Percentiles rank a stretch among this genome's conserved stretches.
phyloP scores from a whole-genome alignment of 2,113 vertebrate genomes.

The Alectura lathami region DNA sequence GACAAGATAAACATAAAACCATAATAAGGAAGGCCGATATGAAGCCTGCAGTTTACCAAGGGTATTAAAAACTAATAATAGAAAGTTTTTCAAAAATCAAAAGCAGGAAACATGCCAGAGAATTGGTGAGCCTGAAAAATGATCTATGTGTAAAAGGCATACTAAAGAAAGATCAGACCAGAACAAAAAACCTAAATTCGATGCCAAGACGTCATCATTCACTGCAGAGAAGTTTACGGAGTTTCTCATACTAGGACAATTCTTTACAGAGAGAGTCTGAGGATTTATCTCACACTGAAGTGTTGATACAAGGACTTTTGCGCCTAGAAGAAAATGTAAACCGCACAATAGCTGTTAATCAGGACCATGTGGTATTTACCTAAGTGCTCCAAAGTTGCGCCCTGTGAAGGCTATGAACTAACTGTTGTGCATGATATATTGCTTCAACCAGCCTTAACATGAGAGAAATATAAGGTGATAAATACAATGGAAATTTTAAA shows the following conservation, averaged over 20 bases:
- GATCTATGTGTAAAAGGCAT: not conserved
- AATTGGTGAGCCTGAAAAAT: not conserved
- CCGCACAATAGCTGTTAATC: constrained; percentile 25
- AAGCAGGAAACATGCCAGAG: not conserved
- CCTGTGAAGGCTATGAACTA: not conserved
- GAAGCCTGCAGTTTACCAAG: not conserved
- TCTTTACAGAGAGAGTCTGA: not conserved
- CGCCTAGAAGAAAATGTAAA: constrained; percentile 38
- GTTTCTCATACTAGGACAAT: not conserved
- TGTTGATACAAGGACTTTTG: constrained; percentile 47
- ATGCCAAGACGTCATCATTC: not conserved
- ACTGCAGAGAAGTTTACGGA: not conserved
- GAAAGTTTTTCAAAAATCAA: not conserved
- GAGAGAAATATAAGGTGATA: not conserved
- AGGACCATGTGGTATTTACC: constrained; percentile 44
- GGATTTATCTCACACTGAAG: constrained; percentile 29
- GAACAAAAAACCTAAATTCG: not conserved
- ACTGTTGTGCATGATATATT: not conserved
- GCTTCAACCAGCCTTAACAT: not conserved
- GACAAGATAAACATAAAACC: not conserved
- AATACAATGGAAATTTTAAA: not conserved
- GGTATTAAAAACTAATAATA: constrained; percentile 11
- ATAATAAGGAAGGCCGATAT: not conserved
- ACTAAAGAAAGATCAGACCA: not conserved
- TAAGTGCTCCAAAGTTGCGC: constrained; percentile 22